Evolutionary conservation across 2,888 invertebrate species (phyloP).

Genomic region (Sesia apiformis): DNA sequence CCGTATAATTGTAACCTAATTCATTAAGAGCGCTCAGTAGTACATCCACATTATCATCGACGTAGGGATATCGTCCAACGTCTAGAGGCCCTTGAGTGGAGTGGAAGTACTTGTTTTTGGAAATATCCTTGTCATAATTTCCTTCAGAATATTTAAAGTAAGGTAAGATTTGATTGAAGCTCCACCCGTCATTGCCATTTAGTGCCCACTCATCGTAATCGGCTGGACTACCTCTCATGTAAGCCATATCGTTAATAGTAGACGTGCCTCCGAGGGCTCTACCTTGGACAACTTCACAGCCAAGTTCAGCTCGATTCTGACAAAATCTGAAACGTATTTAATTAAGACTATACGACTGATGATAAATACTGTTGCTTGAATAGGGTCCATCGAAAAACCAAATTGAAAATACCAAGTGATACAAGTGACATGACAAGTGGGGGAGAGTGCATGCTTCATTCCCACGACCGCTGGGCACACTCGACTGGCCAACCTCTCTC

Average conservation of each 20-base stretch:
- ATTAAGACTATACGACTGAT: conserved; percentile 25
- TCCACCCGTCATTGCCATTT: conserved; percentile 60
- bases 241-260: conserved; percentile 61
- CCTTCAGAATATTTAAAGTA: conserved; percentile 68
- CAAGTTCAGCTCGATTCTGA: conserved; percentile 38
- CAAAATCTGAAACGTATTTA: conserved; percentile 47
- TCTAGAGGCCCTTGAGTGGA: conserved; percentile 62
- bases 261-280: conserved; percentile 59
- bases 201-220: conserved; percentile 66
- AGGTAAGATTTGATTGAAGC: conserved; percentile 48
- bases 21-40: conserved; percentile 57
- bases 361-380: conserved; percentile 12
- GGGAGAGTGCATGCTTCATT: no score
- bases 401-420: conserved; percentile 5
- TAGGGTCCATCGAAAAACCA: background rate
- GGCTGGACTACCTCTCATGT: conserved; percentile 60
- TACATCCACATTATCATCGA: conserved; percentile 60
- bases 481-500: no score
- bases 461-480: no score
- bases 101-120: conserved; percentile 55
- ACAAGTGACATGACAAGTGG: background rate
- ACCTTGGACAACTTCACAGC: conserved; percentile 61
- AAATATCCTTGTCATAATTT: conserved; percentile 62
- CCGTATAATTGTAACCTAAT: conserved; percentile 60
- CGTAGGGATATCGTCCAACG: conserved; percentile 55